Base-by-base conservation (phyloP, 2,113 vertebrate species). In the Nothobranchius kuhntae region DNA sequence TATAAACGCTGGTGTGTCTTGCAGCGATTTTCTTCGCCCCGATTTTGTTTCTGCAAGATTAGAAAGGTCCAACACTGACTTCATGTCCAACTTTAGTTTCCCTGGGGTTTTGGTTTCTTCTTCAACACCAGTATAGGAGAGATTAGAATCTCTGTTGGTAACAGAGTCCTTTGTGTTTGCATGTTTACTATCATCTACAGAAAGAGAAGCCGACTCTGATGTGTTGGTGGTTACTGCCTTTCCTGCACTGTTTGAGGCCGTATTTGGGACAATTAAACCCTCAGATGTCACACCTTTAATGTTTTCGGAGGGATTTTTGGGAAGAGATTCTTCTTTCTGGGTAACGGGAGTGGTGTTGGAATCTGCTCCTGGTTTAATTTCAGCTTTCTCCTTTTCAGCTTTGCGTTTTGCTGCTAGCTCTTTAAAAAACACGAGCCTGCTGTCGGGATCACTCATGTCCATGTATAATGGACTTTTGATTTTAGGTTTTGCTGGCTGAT, bases 401-500 rank as follows among this genome's bases (percentile, higher is more conserved):
- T 75, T 89, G 17, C 87, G 86, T 78, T 89, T 81, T 24, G 84
- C 87, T 8, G 89, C 89, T 47, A 90, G 0, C 54, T 90, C 84
- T 84, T 89, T 89, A 73, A 90, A 90, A 80, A 87, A 84, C 78
- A 78, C 55, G 2, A 90, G 38, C 45, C 89, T 85, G 0, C 55
- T 38, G 48, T 86, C 75, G 46, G 87, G 84, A 76, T 90, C 86
- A 52, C 2, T 88, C 92, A 94, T 93, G 24, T 61, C 59, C 42
- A 87, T 7, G 51, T 45, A 68, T 2, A 52, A 30, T 7, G 61
- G n/a, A 64, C 24, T 36, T n/a, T 38, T 51, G 7, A 72, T 15
- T 38, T 12, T 12, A 45, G 44, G 44, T 30, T 30, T 10, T 45
- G 1, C 44, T 45, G 44, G 44, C 44, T 45, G 38, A 40, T 40